Evolutionary conservation across 2,797 vertebrate species (phyloP), one percentile per base, ranked within the genome.

Genomic region (Pseudomugil tenellus): DNA sequence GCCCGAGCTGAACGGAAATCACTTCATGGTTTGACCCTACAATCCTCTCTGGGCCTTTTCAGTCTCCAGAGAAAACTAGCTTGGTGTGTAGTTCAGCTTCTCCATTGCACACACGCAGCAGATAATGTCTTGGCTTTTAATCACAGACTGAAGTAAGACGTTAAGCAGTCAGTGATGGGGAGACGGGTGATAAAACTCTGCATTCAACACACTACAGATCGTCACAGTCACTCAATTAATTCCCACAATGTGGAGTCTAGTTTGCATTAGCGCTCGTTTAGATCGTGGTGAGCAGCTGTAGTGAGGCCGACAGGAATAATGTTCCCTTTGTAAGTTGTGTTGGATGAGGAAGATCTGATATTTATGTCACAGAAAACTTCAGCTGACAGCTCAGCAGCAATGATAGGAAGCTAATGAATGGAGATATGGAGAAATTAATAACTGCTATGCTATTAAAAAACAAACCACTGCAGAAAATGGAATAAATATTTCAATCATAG

Each of bases 201-300:
- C 76, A 77, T 85, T 72, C 63, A 74, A 70, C 26, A 28, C 19
- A 10, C 32, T 6, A 34, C 11, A 77, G 84, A 76, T 31, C 23
- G 58, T 74, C 49, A 12, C 55, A 84, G 78, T 80, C 70, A 87
- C 54, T 39, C 69, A 61, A 81, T 87, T 86, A 74, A 76, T 87
- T 81, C 83, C 68, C 62, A 17, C 63, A 79, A 75, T 70, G 51
- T 62, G 49, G 69, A 59, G 63, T 61, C 58, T 2, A 70, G 58
- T 87, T 83, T 69, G 69, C 59, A 66, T 81, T 72, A 69, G 53
- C n/a, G 26, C 57, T 84, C 61, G 46, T 56, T 81, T 67, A 65
- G 58, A 59, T 70, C 59, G 37, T 11, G 65, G 65, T 60, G 52
- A 71, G 43, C n/a, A 32, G 58, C 13, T 8, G 9, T 65, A 75